Evolutionary conservation across 2,113 vertebrate species (phyloP).

Genomic region (Notechis scutatus): DNA sequence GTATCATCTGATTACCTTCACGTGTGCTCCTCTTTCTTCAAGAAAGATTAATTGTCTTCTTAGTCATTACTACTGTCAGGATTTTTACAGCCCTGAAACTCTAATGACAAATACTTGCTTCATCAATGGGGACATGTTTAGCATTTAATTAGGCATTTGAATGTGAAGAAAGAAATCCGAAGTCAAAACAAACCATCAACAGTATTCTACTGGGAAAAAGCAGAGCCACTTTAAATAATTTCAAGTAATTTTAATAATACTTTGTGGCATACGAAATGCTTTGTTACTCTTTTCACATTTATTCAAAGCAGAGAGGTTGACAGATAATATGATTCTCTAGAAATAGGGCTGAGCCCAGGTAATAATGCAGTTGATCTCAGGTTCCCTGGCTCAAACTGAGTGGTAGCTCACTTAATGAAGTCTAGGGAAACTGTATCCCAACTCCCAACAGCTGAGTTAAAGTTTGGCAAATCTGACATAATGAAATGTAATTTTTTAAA

Average conservation of each 20-base stretch:
- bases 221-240: not conserved
- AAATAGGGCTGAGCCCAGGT: not conserved
- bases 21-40: not conserved
- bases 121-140: not conserved
- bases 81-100: slow-evolving; percentile 3
- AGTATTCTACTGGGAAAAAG: not conserved
- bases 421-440: not conserved
- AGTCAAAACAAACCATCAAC: not conserved
- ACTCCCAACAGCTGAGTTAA: not conserved
- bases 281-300: not conserved
- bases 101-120: not conserved
- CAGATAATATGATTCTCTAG: not conserved
- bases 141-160: slow-evolving; percentile 12
- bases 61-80: slow-evolving; percentile 4
- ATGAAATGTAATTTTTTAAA: not conserved
- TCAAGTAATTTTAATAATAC: not conserved
- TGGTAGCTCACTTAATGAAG: not conserved
- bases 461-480: not conserved
- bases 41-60: not conserved
- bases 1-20: not conserved
- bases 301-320: not conserved
- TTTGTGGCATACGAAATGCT: not conserved
- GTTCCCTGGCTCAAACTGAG: not conserved
- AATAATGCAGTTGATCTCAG: not conserved
- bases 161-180: not conserved